Evolutionary conservation across 2,797 vertebrate genomes (phyloP).

Genomic region (Pantherophis vulpinus): DNA sequence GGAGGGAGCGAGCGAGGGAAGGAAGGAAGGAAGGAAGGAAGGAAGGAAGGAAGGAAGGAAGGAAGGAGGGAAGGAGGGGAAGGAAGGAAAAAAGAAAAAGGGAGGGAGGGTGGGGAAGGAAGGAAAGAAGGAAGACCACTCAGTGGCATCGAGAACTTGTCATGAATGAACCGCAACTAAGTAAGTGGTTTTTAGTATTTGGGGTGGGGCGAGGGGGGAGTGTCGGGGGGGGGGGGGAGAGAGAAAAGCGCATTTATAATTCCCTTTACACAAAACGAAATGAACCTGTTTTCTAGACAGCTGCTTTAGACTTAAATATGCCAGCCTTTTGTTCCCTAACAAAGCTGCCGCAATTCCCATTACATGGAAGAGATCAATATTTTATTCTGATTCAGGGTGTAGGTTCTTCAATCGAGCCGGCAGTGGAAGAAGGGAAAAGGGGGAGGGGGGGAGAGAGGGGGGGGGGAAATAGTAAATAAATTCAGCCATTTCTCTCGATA

Average conservation of each 20-base stretch:
- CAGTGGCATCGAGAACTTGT: not conserved
- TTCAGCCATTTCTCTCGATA: not conserved
- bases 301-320: constrained; percentile 13
- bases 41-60: not conserved
- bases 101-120: not conserved
- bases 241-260: not conserved
- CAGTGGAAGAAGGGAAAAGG: constrained; percentile 7
- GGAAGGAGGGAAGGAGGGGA: not conserved
- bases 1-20: not conserved
- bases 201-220: too few relatives aligned
- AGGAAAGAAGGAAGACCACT: not conserved
- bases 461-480: not conserved
- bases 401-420: constrained; percentile 23
- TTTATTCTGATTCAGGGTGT: constrained; percentile 14
- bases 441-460: not conserved
- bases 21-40: too few relatives aligned
- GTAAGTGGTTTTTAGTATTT: not conserved
- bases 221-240: too few relatives aligned
- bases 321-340: not conserved
- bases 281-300: not conserved
- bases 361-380: constrained; percentile 4
- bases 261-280: constrained; percentile 9
- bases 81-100: not conserved
- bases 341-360: constrained; percentile 7
- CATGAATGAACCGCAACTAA: not conserved